phyloP scores from a whole-genome alignment of 1,140 invertebrate genomes.

The Caenorhabditis remanei region DNA sequence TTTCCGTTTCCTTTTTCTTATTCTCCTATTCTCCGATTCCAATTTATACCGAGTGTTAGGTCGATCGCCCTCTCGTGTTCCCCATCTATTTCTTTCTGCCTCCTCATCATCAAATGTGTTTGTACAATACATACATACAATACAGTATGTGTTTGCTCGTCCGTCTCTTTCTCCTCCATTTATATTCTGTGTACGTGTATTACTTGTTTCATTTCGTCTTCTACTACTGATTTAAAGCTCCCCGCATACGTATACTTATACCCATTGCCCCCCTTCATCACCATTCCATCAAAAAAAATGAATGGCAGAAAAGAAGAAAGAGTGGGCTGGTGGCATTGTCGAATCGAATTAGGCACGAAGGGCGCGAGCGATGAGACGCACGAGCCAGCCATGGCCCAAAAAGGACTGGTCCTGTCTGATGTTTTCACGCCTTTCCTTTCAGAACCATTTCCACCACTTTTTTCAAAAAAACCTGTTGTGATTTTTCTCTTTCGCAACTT shows the following conservation, averaged over 20 bases:
- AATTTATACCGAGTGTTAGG: constrained; percentile 47
- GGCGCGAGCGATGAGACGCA: constrained; percentile 24
- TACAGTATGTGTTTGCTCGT: constrained; percentile 55
- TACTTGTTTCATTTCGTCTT: constrained; percentile 49
- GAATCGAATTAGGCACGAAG: constrained; percentile 51
- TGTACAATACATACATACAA: constrained; percentile 56
- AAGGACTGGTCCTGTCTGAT: constrained; percentile 39
- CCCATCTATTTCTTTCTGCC: constrained; percentile 13
- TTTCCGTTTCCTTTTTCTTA: neutral
- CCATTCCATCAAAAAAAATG: neutral
- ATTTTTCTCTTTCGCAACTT: neutral
- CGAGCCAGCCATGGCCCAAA: constrained; percentile 32
- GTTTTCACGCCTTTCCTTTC: constrained; percentile 16
- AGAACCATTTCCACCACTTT: neutral
- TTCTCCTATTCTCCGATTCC: constrained; percentile 29
- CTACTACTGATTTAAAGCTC: constrained; percentile 26
- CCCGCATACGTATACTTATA: neutral
- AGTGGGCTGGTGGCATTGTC: constrained; percentile 37
- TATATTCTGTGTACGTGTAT: constrained; percentile 36
- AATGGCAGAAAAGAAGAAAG: neutral
- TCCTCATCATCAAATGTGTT: constrained; percentile 55
- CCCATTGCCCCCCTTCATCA: neutral
- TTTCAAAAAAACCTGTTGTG: constrained; percentile 18
- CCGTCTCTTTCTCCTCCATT: neutral
- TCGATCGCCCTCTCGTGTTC: constrained; percentile 38